These are phyloP conservation scores for Forficula auricularia DNA, from an alignment of 1,140 invertebrate species.

Conservation along the genomic window DNA sequence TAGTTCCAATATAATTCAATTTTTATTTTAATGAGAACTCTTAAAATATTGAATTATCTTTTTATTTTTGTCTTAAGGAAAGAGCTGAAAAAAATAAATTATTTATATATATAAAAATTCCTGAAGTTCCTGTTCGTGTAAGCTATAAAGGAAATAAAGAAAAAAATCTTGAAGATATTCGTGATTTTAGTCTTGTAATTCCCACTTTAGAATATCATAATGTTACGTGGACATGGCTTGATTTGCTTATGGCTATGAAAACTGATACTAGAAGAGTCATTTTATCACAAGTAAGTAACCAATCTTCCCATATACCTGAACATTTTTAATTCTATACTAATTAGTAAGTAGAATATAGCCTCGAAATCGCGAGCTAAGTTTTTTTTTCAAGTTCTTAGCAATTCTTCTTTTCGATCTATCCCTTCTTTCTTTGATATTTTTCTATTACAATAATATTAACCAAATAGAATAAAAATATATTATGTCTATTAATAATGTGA, in stretches of 20 bases:
- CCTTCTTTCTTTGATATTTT: too few relatives aligned
- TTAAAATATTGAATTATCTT: background rate
- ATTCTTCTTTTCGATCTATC: too few relatives aligned
- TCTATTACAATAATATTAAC: too few relatives aligned
- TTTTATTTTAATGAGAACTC: slow-evolving; percentile 3
- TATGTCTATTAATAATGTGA: too few relatives aligned
- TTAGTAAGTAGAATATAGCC: slow-evolving; percentile 2
- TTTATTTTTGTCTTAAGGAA: slow-evolving; percentile 36
- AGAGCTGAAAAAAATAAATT: slow-evolving; percentile 95
- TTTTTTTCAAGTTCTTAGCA: too few relatives aligned
- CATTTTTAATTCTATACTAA: background rate
- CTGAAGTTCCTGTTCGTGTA: slow-evolving; percentile 87
- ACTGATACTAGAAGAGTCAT: slow-evolving; percentile 82
- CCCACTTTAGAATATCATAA: slow-evolving; percentile 96
- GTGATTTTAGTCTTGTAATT: slow-evolving; percentile 82
- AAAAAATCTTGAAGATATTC: slow-evolving; percentile 91
- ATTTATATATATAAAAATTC: slow-evolving; percentile 96
- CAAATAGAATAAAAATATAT: too few relatives aligned
- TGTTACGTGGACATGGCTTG: slow-evolving; percentile 99
- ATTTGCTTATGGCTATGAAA: slow-evolving; percentile 87
- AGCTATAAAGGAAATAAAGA: slow-evolving; percentile 97
- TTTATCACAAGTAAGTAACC: slow-evolving; percentile 47
- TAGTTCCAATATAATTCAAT: too few relatives aligned
- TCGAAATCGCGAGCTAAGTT: background rate
- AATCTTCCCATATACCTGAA: background rate